Base-by-base conservation (phyloP, 2,888 invertebrate genomes). In the Steinernema scapterisci region DNA sequence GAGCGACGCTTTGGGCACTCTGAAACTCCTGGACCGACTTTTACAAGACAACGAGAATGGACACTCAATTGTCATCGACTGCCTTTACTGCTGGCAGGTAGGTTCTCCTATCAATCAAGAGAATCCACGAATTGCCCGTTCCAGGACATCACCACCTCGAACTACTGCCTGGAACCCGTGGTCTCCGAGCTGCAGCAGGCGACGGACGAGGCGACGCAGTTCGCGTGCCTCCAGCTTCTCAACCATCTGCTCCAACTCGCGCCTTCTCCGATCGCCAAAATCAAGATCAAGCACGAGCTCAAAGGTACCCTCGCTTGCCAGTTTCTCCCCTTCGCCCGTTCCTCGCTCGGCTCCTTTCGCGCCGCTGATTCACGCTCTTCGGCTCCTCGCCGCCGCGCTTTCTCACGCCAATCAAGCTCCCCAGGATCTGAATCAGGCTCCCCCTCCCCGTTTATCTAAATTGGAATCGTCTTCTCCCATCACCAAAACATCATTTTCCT, bases 81-180 rank as follows among this genome's bases (percentile, higher is more conserved):
- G 77, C 43, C 78, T 78, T 31, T 78, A 73, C 71, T 78, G 78
- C 43, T 78, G 78, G 75, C 78, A 78, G 75, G 75, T 75, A n/a
- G 3, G 70, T 31, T 56, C n/a, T n/a, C n/a, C n/a, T n/a, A n/a
- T 75, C 72, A 45, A 72, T 21, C 21, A 46, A 23, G 5, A 38
- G n/a, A n/a, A n/a, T n/a, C n/a, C n/a, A n/a, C n/a, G n/a, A n/a
- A n/a, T n/a, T n/a, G n/a, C n/a, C n/a, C n/a, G n/a, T n/a, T 46
- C 27, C 52, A 75, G 56, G 75, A 75, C 72, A 43, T 75, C 46
- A 74, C 74, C n/a, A 27, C 45, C 27, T 48, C 51, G 23, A 21
- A 25, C 21, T 72, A 21, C 56, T 23, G 74, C 27, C 27, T 79
- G 7, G 77, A 77, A 16, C 73, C 75, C 13, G 44, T 79, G 11